Evolutionary conservation across 2,888 invertebrate species (phyloP), one percentile per base, ranked within the genome.

Genomic region (Pandemis heparana): DNA sequence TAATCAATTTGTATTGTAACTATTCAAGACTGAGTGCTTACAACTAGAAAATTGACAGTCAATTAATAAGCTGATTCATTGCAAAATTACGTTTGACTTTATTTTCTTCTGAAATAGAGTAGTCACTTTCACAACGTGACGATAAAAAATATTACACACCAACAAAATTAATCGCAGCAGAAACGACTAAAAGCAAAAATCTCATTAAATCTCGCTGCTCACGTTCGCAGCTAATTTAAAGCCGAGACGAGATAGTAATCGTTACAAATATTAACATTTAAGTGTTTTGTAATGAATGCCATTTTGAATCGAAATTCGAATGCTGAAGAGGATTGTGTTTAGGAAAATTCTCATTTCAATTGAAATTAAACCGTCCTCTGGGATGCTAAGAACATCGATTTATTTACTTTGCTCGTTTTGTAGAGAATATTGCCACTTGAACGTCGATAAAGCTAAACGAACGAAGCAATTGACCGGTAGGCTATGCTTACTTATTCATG

Each of bases 291-390:
- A 78, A 70, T 61, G 75, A 80, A 78, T 77, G 71, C 75, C 72
- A 77, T 79, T 78, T 76, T 75, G 79, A 63, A 79, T 77, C 68
- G 69, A 78, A 81, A 79, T 80, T 78, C 75, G 77, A 81, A 78
- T 77, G 75, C 75, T 71, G 71, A 53, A 46, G 66, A 16, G 46
- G 70, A 53, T 62, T 70, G 69, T 77, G 78, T 82, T 81, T 79
- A 78, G 78, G 75, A 70, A 77, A 76, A 79, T 76, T 77, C 78
- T 76, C 80, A 77, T 81, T 83, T 77, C 79, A 71, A 81, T 84
- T 80, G 79, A 81, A 80, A 81, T 81, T 75, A 75, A 80, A 80
- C 67, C 74, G 70, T 65, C 64, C 68, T 70, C 51, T 14, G 59
- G 69, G n/a, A 66, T 43, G 63, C 38, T 69, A 23, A 39, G 62